phyloP scores from a whole-genome alignment of 2,888 invertebrate species.

The Mythimna impura region DNA sequence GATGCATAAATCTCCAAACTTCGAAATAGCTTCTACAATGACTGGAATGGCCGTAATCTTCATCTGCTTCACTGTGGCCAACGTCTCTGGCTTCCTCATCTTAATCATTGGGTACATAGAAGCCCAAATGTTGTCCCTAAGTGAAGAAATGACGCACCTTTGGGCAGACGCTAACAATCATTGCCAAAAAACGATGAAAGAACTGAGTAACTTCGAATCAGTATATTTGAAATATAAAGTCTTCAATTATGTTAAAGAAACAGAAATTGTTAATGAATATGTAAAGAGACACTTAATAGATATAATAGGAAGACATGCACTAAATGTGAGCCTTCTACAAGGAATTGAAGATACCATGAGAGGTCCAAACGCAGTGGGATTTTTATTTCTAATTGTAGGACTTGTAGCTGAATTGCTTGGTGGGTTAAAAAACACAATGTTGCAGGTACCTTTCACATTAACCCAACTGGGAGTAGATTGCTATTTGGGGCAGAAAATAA shows the following conservation, averaged over 20 bases:
- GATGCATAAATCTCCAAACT: slow-evolving; percentile 76
- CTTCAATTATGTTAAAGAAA: slow-evolving; percentile 27
- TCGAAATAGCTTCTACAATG: slow-evolving; percentile 70
- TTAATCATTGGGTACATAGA: slow-evolving; percentile 75
- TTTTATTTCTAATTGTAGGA: slow-evolving; percentile 70
- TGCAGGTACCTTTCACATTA: slow-evolving; percentile 75
- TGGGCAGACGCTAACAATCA: slow-evolving; percentile 71
- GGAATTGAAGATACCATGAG: slow-evolving; percentile 71
- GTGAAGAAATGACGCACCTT: slow-evolving; percentile 71
- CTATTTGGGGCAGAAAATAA: slow-evolving; percentile 70
- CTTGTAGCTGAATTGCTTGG: slow-evolving; percentile 78
- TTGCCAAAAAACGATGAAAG: slow-evolving; percentile 26
- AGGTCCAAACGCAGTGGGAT: slow-evolving; percentile 74
- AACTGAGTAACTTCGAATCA: slow-evolving; percentile 12
- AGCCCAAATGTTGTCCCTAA: slow-evolving; percentile 76
- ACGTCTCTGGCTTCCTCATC: slow-evolving; percentile 72
- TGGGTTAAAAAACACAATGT: slow-evolving; percentile 76
- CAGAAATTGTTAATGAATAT: slow-evolving; percentile 67
- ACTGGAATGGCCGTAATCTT: slow-evolving; percentile 60
- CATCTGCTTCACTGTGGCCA: slow-evolving; percentile 70
- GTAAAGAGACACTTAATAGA: slow-evolving; percentile 66
- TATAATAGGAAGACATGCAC: slow-evolving; percentile 71
- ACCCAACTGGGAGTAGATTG: slow-evolving; percentile 74
- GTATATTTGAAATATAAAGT: slow-evolving; percentile 20
- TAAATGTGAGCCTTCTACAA: slow-evolving; percentile 66